Evolutionary conservation across 2,888 invertebrate genomes (phyloP), one percentile per base, ranked within the genome.

Genomic region (Heliconius aoede): DNA sequence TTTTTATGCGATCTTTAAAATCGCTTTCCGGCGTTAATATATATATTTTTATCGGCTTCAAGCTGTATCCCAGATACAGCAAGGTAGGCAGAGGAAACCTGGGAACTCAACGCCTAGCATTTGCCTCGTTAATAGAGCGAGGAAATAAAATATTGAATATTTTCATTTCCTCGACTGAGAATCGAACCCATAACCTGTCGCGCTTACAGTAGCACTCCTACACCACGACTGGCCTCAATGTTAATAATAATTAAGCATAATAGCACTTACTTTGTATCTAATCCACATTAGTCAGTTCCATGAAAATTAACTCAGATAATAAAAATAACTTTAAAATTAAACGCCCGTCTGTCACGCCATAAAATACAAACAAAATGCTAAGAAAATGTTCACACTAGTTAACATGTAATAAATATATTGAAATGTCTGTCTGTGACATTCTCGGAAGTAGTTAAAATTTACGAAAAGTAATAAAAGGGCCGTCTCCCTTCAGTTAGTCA

Each of bases 371-470:
- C 21, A 26, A 28, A 72, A 72, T 21, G 72, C 11, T 40, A 61
- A 28, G 36, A 40, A 72, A 72, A 24, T 40, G 36, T 61, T 72
- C 26, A 32, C 60, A 40, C 65, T 36, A 64, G 60, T 72, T 61
- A 40, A 72, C 60, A 72, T 40, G 40, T 61, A 72, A 60, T 72
- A 60, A 72, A 72, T 72, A 61, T 24, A 72, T 24, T 72, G n/a
- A 60, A 61, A 72, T 26, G 60, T 26, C 32, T 9, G 28, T 72
- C 32, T 72, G 72, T 72, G 3, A 40, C 36, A 60, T 61, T 72
- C 72, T 72, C 61, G 60, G 72, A 72, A 61, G 26, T 72, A 72
- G 72, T 72, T 61, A 60, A 72, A 72, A 72, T 72, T 24, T 36
- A 61, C 28, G 5, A 21, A 60, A 60, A 61, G 36, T 61, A 28